A percentile compares a stretch with the other conserved stretches of the same genome.
Conservation (phyloP, 2,888 invertebrate species). For the Isotomurus palustris region DNA sequence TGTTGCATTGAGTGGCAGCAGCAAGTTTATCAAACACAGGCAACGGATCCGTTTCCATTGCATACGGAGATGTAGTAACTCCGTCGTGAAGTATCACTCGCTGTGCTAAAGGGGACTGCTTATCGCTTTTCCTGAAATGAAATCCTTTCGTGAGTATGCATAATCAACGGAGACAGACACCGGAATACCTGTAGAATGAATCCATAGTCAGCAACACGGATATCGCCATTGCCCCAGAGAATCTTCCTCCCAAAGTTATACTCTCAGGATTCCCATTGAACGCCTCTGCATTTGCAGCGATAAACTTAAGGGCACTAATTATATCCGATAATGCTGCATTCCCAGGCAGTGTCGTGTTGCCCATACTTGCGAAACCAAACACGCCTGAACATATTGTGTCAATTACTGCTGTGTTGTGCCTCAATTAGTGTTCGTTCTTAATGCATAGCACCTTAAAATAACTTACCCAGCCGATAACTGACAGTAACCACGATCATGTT, state of each 20-base stretch:
- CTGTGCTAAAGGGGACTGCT: conserved; percentile 34
- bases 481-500: conserved; percentile 56
- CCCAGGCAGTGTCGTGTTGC: conserved; percentile 46
- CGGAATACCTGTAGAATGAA: conserved; percentile 8
- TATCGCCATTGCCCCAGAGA: conserved; percentile 48
- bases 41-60: conserved; percentile 7
- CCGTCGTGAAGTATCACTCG: conserved; percentile 47
- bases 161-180: not conserved
- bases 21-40: conserved; percentile 6
- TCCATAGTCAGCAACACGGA: conserved; percentile 41
- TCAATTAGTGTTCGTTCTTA: no score
- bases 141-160: no score
- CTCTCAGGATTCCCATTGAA: conserved; percentile 48
- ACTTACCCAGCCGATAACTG: conserved; percentile 52
- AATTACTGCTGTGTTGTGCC: no score
- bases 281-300: conserved; percentile 46
- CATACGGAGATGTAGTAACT: conserved; percentile 32
- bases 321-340: conserved; percentile 50
- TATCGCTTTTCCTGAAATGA: not conserved
- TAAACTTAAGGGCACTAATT: conserved; percentile 48
- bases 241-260: conserved; percentile 49
- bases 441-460: no score
- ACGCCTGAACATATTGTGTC: conserved; percentile 18
- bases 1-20: conserved; percentile 4
- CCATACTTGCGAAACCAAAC: conserved; percentile 49